phyloP scores from a whole-genome alignment of 2,888 invertebrate species.

The Mythimna pallens region DNA sequence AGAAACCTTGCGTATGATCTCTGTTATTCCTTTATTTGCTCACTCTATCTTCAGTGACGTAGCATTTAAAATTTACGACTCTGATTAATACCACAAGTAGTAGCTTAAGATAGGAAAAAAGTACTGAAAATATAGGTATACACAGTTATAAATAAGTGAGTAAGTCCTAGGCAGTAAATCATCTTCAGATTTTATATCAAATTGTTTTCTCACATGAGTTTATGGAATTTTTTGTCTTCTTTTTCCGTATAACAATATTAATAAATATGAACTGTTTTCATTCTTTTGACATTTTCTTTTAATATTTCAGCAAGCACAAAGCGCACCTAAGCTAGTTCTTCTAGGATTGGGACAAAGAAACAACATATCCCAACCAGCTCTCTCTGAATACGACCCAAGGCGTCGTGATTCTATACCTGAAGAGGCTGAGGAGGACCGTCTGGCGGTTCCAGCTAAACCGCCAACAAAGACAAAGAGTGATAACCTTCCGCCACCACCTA shows the following conservation, averaged over 20 bases:
- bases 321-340: slow-evolving; percentile 91
- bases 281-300: slow-evolving; percentile 1
- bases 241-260: neutral
- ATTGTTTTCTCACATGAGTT: slow-evolving; percentile 11
- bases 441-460: slow-evolving; percentile 75
- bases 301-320: slow-evolving; percentile 89
- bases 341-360: slow-evolving; percentile 88
- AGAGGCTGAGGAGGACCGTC: slow-evolving; percentile 88
- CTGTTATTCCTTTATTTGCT: slow-evolving; percentile 68
- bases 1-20: slow-evolving; percentile 69
- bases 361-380: slow-evolving; percentile 91
- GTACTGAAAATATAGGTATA: slow-evolving; percentile 38
- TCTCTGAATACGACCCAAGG: slow-evolving; percentile 90
- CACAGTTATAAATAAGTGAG: slow-evolving; percentile 41
- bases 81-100: slow-evolving; percentile 65
- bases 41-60: slow-evolving; percentile 72
- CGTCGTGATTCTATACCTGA: slow-evolving; percentile 92
- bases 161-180: slow-evolving; percentile 44
- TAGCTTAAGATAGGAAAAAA: slow-evolving; percentile 55
- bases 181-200: slow-evolving; percentile 31
- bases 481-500: slow-evolving; percentile 83
- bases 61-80: slow-evolving; percentile 80
- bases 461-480: slow-evolving; percentile 83
- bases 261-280: no score
- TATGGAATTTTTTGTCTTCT: slow-evolving; percentile 1